These are phyloP conservation scores for Regulus satrapa DNA, from an alignment of 2,113 vertebrate species.

Conservation along the genomic window DNA sequence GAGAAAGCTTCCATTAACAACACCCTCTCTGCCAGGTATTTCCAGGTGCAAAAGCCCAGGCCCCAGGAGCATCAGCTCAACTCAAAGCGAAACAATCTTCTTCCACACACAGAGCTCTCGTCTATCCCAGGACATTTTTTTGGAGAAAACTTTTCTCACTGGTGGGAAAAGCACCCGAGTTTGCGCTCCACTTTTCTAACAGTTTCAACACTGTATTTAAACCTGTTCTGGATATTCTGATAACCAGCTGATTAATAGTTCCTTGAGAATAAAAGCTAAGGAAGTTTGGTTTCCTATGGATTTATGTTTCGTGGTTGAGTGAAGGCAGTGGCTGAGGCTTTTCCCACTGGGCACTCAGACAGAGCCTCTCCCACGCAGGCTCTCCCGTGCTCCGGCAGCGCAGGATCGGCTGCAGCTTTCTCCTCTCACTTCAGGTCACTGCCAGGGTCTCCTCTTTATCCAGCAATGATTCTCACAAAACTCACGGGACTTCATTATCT, in stretches of 20 bases:
- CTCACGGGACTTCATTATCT: neutral
- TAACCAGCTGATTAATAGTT: slow-evolving; percentile 54
- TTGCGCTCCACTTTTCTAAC: neutral
- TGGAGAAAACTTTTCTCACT: neutral
- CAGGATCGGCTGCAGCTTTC: neutral
- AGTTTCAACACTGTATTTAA: slow-evolving; percentile 14
- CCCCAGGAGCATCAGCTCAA: neutral
- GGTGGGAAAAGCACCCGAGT: neutral
- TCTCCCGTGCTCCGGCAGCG: neutral
- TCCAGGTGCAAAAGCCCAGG: neutral
- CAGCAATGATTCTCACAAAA: neutral
- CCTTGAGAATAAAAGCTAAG: slow-evolving; percentile 17
- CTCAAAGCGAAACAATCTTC: neutral
- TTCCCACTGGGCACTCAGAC: neutral
- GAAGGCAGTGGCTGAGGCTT: neutral
- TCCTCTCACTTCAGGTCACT: neutral
- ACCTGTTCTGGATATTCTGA: slow-evolving; percentile 8
- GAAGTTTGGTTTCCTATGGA: slow-evolving; percentile 55
- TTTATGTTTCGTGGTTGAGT: neutral
- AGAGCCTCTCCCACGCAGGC: neutral
- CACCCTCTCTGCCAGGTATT: neutral
- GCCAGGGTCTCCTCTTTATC: neutral
- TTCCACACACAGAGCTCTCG: neutral
- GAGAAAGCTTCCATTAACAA: neutral
- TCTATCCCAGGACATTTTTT: neutral